Conservation (phyloP, 2,113 vertebrate species). For the Strix uralensis region DNA sequence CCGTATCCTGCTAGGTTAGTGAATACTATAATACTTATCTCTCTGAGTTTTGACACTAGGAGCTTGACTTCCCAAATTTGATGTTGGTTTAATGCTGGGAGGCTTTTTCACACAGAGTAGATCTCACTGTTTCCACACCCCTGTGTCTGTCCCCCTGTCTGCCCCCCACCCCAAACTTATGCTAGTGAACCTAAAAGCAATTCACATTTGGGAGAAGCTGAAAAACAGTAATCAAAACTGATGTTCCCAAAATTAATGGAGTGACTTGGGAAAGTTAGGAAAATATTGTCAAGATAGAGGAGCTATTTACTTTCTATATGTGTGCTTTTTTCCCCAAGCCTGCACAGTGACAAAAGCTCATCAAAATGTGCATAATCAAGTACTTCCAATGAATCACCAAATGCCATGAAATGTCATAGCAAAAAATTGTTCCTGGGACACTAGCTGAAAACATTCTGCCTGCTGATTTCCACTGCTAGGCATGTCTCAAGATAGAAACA, state of each 20-base stretch:
- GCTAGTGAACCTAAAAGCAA: neutral
- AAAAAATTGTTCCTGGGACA: neutral
- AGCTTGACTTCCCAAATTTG: neutral
- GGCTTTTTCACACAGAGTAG: neutral
- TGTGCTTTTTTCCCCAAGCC: neutral
- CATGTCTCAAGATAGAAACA: neutral
- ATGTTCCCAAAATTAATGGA: neutral
- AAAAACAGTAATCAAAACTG: neutral
- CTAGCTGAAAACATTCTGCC: neutral
- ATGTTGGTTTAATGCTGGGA: neutral
- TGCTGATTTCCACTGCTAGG: neutral
- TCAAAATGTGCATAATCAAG: constrained; percentile 44
- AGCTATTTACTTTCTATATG: neutral
- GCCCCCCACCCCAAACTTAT: neutral
- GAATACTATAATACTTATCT: neutral
- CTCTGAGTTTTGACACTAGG: neutral
- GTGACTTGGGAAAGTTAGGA: neutral
- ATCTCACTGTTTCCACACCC: neutral
- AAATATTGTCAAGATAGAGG: neutral
- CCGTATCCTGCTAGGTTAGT: neutral
- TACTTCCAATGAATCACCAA: constrained; percentile 40
- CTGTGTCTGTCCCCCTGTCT: no score
- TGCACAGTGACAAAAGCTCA: neutral
- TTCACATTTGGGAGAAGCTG: neutral
- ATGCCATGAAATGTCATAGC: neutral